Percentiles rank a stretch among this genome's conserved stretches.
Evolutionary conservation across 1,140 invertebrate species (phyloP).

Genomic region (Diorhabda elongata): DNA sequence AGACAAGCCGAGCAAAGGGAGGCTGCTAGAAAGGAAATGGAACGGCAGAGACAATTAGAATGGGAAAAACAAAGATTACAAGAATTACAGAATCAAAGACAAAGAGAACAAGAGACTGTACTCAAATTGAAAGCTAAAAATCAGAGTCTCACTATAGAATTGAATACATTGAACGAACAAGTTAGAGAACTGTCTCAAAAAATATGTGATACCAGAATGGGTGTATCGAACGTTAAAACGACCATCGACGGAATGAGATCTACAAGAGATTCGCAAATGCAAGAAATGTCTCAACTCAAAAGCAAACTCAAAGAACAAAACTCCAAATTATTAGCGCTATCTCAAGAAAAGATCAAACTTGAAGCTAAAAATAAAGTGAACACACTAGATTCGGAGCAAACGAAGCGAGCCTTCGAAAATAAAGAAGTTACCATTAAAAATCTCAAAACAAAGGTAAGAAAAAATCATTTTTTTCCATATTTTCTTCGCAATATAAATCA

Average conservation of each 20-base stretch:
- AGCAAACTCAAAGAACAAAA: constrained; percentile 80
- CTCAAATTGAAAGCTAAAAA: constrained; percentile 87
- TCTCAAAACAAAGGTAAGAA: constrained; percentile 50
- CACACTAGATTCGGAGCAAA: constrained; percentile 60
- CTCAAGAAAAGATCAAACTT: constrained; percentile 78
- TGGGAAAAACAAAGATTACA: constrained; percentile 91
- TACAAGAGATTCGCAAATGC: constrained; percentile 83
- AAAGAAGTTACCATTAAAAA: constrained; percentile 84
- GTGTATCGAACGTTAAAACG: constrained; percentile 87
- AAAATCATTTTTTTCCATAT: too few relatives aligned
- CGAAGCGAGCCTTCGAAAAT: constrained; percentile 69
- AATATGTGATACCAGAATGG: constrained; percentile 81
- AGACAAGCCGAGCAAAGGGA: constrained; percentile 75
- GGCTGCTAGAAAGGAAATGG: constrained; percentile 81
- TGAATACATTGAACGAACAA: constrained; percentile 62
- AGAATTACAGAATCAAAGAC: constrained; percentile 78
- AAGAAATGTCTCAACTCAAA: constrained; percentile 86
- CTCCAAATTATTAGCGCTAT: constrained; percentile 69
- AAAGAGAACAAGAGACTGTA: constrained; percentile 84
- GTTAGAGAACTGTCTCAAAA: constrained; percentile 82
- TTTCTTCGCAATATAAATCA: not conserved
- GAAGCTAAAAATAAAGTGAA: constrained; percentile 71
- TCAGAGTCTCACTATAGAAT: constrained; percentile 78
- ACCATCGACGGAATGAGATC: constrained; percentile 95
- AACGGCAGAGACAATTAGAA: constrained; percentile 89